Evolutionary conservation across 1,140 invertebrate genomes (phyloP), one percentile per base, ranked within the genome.

Genomic region (Nilaparvata lugens): DNA sequence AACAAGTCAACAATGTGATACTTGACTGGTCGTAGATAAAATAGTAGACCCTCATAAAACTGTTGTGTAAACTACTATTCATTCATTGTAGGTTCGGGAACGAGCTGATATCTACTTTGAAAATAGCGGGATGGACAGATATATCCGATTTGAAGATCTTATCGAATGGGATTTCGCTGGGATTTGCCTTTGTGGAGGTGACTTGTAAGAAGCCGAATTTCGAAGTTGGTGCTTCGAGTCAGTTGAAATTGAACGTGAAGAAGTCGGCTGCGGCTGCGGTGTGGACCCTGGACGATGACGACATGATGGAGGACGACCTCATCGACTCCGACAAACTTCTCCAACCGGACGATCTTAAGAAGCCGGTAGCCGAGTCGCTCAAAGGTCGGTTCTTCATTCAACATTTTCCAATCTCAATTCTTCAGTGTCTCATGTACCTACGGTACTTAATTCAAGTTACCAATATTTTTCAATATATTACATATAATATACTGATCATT

Each of bases 251-350:
- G 18, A 67, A 35, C n/a, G 83, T 56, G 66, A 74, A 19, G 78
- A 77, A 35, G 74, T 76, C 78, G 61, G 75, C 73, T 31, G 76
- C 79, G 42, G 74, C 79, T 63, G 73, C 78, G 63, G 79, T 89
- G 0, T 93, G 89, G 89, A 83, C 83, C 63, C 68, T 87, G 13
- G 79, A 80, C 69, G 66, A 76, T 45, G 79, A 80, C 69, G 66
- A 77, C 45, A 84, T 85, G 70, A 81, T 82, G 63, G 88, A 92
- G 70, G 81, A 86, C 66, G 90, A 93, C 51, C 77, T 91, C 2
- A 93, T 97, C 59, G 85, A 97, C 76, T 84, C 88, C 51, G 88
- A 96, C 76, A 81, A 87, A 65, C 78, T 97, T 19, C 74, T 98
- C 14, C 91, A 95, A 75, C 92, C 94, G 70, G 84, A 87, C 61